Evolutionary conservation across 1,140 invertebrate species (phyloP).

Genomic region (Stegodyphus mimosarum): DNA sequence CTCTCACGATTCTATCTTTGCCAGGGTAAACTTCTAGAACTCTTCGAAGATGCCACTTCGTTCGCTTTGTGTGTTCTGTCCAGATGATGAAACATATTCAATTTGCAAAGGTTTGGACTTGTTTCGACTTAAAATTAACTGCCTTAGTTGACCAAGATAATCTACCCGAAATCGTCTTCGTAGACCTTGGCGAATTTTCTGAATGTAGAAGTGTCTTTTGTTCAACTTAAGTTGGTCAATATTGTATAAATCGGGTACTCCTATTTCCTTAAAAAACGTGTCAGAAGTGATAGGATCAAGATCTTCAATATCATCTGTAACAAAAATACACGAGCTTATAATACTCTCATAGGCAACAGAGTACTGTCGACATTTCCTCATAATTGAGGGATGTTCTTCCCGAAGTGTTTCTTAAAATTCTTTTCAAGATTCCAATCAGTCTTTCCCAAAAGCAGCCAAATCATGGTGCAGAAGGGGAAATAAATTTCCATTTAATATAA

Average conservation of each 20-base stretch:
- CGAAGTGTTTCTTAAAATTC: not conserved
- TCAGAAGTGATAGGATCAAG: slow-evolving; percentile 55
- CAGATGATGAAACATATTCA: too few relatives aligned
- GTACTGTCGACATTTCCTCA: slow-evolving; percentile 3
- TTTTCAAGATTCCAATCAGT: not conserved
- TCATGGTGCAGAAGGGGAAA: too few relatives aligned
- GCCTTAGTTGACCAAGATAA: not conserved
- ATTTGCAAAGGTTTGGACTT: not conserved
- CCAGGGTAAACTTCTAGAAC: too few relatives aligned
- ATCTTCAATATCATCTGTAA: slow-evolving; percentile 42
- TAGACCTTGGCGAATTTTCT: not conserved
- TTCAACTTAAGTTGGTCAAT: not conserved
- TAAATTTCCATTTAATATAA: too few relatives aligned
- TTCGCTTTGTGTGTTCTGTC: too few relatives aligned
- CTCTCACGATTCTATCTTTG: too few relatives aligned
- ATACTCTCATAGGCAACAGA: slow-evolving; percentile 6
- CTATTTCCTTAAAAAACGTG: slow-evolving; percentile 41
- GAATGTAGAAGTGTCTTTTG: not conserved
- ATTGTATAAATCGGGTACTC: not conserved
- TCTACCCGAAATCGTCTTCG: not conserved
- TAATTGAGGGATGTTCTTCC: not conserved
- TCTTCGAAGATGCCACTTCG: too few relatives aligned
- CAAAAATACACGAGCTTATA: slow-evolving; percentile 7
- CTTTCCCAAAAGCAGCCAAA: too few relatives aligned
- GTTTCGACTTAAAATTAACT: not conserved